Evolutionary conservation across 2,888 invertebrate genomes (phyloP), one percentile per base, ranked within the genome.

Genomic region (Tipula vernalis): DNA sequence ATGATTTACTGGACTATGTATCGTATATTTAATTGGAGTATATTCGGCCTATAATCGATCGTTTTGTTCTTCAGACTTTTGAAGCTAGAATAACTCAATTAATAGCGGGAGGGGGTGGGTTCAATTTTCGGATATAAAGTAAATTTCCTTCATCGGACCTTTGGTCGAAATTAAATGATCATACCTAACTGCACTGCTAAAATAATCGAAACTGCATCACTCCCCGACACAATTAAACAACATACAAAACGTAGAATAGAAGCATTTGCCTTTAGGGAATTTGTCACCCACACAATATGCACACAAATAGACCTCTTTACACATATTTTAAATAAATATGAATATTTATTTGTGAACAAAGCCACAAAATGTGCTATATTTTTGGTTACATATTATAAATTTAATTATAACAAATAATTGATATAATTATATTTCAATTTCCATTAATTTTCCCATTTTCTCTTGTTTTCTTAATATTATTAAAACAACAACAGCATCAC

Each of bases 381-480:
- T 71, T 71, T 71, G 71, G 71, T 71, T 71, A 28, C 28, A 71
- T 71, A 71, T 28, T 71, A 71, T 71, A 28, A 71, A 71, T 71
- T 71, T 28, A 71, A 71, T 71, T 71, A 71, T 18, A 28, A 28
- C 71, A 71, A 71, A 28, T 71, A 71, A 71, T 71, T 71, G 10
- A 71, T 71, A 71, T 71, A 71, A 71, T 71, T 71, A 71, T 71
- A 71, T 71, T 71, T 71, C 71, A 71, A 71, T 71, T 71, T 71
- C 71, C 71, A 71, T 71, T 71, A 71, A 71, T 71, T 71, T 71
- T 71, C 28, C 71, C 71, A 71, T 71, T 18, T 71, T 71, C 71
- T 28, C 28, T 71, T 71, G 28, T 28, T 71, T 71, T 71, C 71
- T 71, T 71, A 71, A 71, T 5, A 28, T 71, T 71, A 12, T 71